Base-by-base conservation (phyloP, 2,113 vertebrate genomes). In the Rhinichthys klamathensis region DNA sequence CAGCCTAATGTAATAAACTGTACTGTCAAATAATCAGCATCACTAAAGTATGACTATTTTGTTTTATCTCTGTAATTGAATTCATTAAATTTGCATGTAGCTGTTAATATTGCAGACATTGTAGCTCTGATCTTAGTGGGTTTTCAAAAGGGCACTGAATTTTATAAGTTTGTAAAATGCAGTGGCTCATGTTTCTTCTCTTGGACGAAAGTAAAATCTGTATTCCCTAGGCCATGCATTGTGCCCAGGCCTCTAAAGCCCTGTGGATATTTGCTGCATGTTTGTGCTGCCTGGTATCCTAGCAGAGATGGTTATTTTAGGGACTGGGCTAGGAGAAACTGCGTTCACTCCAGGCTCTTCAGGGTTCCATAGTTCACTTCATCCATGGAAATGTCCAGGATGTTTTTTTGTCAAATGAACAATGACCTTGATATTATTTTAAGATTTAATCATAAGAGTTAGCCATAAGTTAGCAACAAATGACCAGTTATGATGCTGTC, bases 261-360 rank as follows among this genome's bases (percentile, higher is more conserved):
- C 63, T n/a, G 25, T 67, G 27, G 63, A 82, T 82, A 69, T 54
- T 82, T 54, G 18, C 13, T 51, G 63, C 16, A 3, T 51, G 61
- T 38, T 69, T 82, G 60, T 67, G 38, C 25, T 65, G 79, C 60
- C 79, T 65, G 41, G 63, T 82, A 12, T 82, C 82, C 74, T 35
- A 84, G 81, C 82, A 76, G 60, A 72, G 44, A 30, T 87, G 41
- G 74, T 87, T 87, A 87, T 87, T 83, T 84, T 79, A 15, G 61
- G 79, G 80, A 46, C 61, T 44, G 10, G 56, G 54, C 54, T 30
- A 27, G 38, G 41, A 69, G 18, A 49, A 9, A 82, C 18, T 51
- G 61, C 18, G n/a, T 69, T 51, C 44, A n/a, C 80, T 54, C 27
- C 80, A 51, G 25, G 61, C 44, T 69, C 27, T 69, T 2, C 10